Conservation (phyloP, 2,888 invertebrate species). For the Sarcophaga carnaria region DNA sequence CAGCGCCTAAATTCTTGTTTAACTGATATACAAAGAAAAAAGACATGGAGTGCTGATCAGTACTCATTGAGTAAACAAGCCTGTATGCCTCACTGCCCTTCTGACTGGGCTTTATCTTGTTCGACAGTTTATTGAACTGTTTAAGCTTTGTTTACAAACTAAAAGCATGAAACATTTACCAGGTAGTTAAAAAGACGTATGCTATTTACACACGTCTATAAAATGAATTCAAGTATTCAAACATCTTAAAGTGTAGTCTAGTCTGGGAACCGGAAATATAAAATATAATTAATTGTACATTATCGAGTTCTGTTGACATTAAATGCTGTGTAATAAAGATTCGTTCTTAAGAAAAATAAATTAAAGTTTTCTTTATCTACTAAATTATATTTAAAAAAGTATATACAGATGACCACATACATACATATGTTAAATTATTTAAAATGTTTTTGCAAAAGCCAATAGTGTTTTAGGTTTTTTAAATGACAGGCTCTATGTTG, state of each 20-base stretch:
- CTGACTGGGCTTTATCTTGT: conserved; percentile 42
- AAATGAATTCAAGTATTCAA: neutral
- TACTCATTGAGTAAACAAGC: too few species aligned
- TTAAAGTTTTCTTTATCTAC: too few species aligned
- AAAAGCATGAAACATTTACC: neutral
- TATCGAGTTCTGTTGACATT: neutral
- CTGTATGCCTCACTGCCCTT: conserved; percentile 40
- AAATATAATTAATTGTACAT: neutral
- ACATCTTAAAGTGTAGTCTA: neutral
- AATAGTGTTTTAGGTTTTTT: too few species aligned
- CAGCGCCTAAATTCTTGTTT: too few species aligned
- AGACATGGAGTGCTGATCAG: too few species aligned
- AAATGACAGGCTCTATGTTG: neutral
- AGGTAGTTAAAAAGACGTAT: too few species aligned
- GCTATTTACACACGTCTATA: neutral
- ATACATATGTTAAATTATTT: neutral
- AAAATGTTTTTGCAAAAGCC: neutral
- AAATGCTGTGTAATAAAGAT: neutral
- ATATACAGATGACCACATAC: neutral
- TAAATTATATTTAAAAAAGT: too few species aligned
- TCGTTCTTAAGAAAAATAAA: neutral
- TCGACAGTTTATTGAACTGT: conserved; percentile 57
- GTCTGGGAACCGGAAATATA: conserved; percentile 44
- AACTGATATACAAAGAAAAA: neutral
- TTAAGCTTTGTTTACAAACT: conserved; percentile 24